Percentiles rank a stretch among this genome's conserved stretches.
Evolutionary conservation across 2,797 vertebrate species (phyloP).

Genomic region (Hypotaenidia philippensis): DNA sequence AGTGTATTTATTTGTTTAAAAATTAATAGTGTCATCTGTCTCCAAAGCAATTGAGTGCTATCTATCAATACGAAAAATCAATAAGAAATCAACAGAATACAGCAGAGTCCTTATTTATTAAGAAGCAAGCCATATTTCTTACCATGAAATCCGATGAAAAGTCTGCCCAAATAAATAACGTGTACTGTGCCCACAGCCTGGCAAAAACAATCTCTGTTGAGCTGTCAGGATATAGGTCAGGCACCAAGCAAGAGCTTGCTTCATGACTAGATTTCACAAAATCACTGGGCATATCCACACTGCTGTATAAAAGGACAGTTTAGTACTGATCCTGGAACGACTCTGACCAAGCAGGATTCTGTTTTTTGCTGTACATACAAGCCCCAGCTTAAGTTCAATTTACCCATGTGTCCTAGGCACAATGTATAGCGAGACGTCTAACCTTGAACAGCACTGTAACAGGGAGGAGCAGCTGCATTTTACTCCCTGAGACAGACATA

Average conservation of each 20-base stretch:
- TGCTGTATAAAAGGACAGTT: background rate
- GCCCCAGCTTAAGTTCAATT: background rate
- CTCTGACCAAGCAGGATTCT: background rate
- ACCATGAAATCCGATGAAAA: background rate
- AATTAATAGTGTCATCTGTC: background rate
- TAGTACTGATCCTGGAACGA: background rate
- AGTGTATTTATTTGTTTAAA: background rate
- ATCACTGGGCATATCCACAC: background rate
- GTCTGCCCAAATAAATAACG: background rate
- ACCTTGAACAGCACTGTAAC: background rate
- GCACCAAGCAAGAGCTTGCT: background rate
- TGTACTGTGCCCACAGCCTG: background rate
- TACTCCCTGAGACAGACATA: background rate
- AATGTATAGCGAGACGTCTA: background rate
- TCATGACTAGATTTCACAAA: background rate
- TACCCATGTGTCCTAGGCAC: background rate
- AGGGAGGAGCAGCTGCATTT: background rate
- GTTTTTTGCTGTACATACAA: background rate
- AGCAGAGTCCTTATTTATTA: background rate
- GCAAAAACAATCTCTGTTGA: background rate
- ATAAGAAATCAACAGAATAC: background rate
- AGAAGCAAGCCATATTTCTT: background rate
- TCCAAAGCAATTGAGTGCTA: background rate
- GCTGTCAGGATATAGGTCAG: background rate
- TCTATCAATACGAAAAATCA: background rate